These are phyloP conservation scores for Anseranas semipalmata DNA, from an alignment of 2,113 vertebrate species.

Conservation along the genomic window DNA sequence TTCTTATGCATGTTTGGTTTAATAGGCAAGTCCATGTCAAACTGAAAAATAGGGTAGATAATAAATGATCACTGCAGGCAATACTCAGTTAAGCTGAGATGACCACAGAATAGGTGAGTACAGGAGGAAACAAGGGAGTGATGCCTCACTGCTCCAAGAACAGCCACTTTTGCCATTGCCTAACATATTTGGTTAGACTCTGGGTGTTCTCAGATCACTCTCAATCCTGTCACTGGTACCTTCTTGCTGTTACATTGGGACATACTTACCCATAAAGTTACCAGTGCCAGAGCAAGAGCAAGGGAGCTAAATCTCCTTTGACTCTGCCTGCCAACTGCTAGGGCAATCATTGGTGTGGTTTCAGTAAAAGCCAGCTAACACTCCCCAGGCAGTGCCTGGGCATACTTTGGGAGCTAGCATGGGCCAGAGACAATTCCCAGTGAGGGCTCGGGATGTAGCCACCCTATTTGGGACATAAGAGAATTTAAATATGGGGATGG, in stretches of 20 bases:
- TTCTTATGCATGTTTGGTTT: background rate
- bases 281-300: background rate
- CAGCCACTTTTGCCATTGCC: background rate
- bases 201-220: background rate
- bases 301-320: background rate
- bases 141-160: background rate
- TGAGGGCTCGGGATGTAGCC: background rate
- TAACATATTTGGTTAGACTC: background rate
- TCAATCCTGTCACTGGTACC: background rate
- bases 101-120: background rate
- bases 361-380: background rate
- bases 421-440: background rate
- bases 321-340: background rate
- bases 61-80: background rate
- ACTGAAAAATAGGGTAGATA: background rate
- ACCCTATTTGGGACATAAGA: background rate
- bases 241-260: background rate
- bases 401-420: background rate
- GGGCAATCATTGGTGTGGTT: background rate
- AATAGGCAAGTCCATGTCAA: background rate
- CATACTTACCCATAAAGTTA: background rate
- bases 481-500: background rate
- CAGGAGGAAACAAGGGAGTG: background rate
- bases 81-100: background rate
- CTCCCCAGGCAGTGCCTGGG: background rate